These are phyloP conservation scores for Cinara cedri DNA, from an alignment of 2,888 invertebrate species.

Conservation along the genomic window DNA sequence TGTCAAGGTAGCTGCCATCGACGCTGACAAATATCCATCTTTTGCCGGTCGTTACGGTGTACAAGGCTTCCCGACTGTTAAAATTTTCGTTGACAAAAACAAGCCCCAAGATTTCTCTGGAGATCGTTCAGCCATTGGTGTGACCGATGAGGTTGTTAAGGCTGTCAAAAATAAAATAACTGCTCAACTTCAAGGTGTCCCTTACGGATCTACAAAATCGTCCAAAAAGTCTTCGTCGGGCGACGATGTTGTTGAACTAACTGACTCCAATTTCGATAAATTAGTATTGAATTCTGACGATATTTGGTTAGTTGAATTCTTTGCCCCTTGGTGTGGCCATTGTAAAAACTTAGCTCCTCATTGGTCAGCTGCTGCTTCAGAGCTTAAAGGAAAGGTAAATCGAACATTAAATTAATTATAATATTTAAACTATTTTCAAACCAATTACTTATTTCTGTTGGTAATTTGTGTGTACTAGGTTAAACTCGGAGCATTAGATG, in stretches of 20 bases:
- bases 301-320: conserved; percentile 97
- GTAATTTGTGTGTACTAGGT: conserved; percentile 63
- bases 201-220: conserved; percentile 56
- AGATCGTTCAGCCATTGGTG: conserved; percentile 80
- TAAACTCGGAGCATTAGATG: conserved; percentile 94
- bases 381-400: conserved; percentile 89
- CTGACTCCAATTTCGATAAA: conserved; percentile 94
- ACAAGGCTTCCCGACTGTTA: conserved; percentile 93
- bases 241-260: conserved; percentile 85
- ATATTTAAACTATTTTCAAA: neutral
- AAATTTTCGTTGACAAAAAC: conserved; percentile 88
- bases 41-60: conserved; percentile 82
- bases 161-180: conserved; percentile 42
- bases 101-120: conserved; percentile 86
- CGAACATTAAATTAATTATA: neutral
- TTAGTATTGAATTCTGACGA: conserved; percentile 90
- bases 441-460: neutral
- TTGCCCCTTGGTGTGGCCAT: conserved; percentile 96
- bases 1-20: conserved; percentile 91
- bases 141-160: conserved; percentile 80
- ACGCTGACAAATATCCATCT: conserved; percentile 87
- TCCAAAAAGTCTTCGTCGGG: conserved; percentile 56
- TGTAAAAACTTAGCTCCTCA: conserved; percentile 96
- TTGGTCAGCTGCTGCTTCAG: conserved; percentile 92
- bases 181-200: conserved; percentile 50